Evolutionary conservation across 2,113 vertebrate species (phyloP), one percentile per base, ranked within the genome.

Genomic region (Hemiscyllium ocellatum): DNA sequence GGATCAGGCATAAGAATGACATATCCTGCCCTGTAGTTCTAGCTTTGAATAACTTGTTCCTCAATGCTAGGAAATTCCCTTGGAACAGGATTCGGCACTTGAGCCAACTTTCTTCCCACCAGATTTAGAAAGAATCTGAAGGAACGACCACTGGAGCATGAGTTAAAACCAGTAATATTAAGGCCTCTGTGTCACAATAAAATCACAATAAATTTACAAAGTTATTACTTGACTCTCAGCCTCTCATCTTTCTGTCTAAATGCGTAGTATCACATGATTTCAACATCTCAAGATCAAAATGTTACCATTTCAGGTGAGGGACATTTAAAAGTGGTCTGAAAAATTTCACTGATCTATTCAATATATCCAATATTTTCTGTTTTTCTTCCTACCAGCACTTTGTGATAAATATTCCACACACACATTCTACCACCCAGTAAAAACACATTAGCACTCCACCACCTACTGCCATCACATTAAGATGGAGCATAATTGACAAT

Each of bases 401-500:
- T 91, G 4, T 65, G 89, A 65, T 19, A 65, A 65, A n/a, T 66
- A 56, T 65, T 91, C 24, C 26, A 17, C 56, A 65, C 52, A 65
- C 33, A n/a, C 12, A 65, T 33, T n/a, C 89, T 13, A 91, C 15
- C 56, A 91, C 12, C 52, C 56, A 61, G 13, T 65, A 66, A 56
- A 65, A 91, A 65, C 56, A 65, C 56, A 91, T 91, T 66, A 65
- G 15, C 24, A 65, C 61, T 65, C 26, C 56, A 61, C 89, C 26
- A 91, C 29, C 89, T 66, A 91, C 56, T 65, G 42, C 85, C 89
- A 33, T 61, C 89, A 91, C 85, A 87, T 52, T 47, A 65, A 91
- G 89, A 65, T 4, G 10, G 56, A 91, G 42, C 42, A 65, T n/a
- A n/a, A 65, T 91, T 91, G 89, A 91, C 89, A 91, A 91, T 91